A percentile compares a stretch with the other conserved stretches of the same genome.
Conservation (phyloP, 2,888 invertebrate genomes). For the Elmis aenea region DNA sequence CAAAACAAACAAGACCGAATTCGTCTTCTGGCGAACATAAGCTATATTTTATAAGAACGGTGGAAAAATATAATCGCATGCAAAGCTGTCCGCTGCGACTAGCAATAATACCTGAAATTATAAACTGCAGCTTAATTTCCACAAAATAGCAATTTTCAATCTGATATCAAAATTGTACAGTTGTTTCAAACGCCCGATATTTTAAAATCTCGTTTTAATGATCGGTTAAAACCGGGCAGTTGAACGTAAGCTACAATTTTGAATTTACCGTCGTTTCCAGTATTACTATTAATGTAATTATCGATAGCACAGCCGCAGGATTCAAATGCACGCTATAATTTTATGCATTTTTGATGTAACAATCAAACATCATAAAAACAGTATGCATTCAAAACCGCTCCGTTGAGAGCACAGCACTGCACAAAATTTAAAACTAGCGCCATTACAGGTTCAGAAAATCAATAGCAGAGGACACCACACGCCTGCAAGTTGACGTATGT, state of each 20-base stretch:
- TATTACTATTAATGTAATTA: constrained; percentile 47
- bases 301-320: constrained; percentile 37
- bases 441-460: too few species aligned
- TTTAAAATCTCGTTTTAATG: constrained; percentile 40
- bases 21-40: neutral
- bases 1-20: too few species aligned
- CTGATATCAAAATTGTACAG: constrained; percentile 45
- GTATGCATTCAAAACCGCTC: too few species aligned
- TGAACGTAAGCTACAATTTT: constrained; percentile 40
- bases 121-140: constrained; percentile 44
- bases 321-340: constrained; percentile 21
- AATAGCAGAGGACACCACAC: too few species aligned
- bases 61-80: constrained; percentile 29
- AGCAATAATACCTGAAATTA: constrained; percentile 42
- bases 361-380: too few species aligned
- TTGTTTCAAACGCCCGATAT: constrained; percentile 35
- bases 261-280: constrained; percentile 43
- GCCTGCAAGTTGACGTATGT: too few species aligned
- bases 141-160: constrained; percentile 48
- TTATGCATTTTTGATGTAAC: too few species aligned
- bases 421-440: too few species aligned
- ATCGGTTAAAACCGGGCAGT: constrained; percentile 33
- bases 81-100: constrained; percentile 35
- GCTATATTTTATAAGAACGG: constrained; percentile 11
- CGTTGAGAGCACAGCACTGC: too few species aligned